These are phyloP conservation scores for Tanypteryx hageni DNA, from an alignment of 2,888 invertebrate genomes.

Conservation along the genomic window DNA sequence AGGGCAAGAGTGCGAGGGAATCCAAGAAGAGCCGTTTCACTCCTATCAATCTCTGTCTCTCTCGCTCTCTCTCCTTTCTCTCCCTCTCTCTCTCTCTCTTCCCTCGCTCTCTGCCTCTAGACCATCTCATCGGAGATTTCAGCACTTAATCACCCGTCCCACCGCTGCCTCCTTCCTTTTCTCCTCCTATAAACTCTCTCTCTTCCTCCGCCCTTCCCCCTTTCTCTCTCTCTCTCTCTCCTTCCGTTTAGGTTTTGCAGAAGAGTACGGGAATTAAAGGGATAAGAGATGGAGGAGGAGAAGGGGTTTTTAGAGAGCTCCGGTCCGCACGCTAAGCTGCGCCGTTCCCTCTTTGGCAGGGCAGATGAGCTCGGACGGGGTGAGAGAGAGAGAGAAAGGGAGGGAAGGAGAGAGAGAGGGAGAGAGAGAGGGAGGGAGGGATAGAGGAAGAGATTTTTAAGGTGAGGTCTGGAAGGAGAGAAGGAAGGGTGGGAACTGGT, in stretches of 20 bases:
- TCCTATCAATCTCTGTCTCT: neutral
- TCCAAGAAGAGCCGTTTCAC: neutral
- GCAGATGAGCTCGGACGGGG: constrained; percentile 41
- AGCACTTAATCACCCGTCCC: constrained; percentile 65
- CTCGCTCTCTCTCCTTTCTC: neutral
- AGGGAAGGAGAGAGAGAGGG: neutral
- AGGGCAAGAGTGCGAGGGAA: no score
- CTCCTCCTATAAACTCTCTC: constrained; percentile 68
- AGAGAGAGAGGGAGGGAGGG: neutral
- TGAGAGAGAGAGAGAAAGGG: neutral
- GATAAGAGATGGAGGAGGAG: constrained; percentile 60
- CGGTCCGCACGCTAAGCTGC: constrained; percentile 15
- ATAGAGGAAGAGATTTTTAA: neutral
- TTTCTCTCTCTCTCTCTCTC: constrained; percentile 35
- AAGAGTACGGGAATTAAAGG: no score
- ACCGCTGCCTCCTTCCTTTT: constrained; percentile 65
- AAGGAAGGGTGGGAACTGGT: neutral
- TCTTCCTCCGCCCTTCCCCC: constrained; percentile 60
- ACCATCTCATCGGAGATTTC: constrained; percentile 65
- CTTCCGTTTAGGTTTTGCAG: no score
- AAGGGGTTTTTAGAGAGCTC: constrained; percentile 65
- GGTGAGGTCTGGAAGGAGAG: neutral
- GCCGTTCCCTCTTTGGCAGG: constrained; percentile 61
- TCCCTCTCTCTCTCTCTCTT: neutral
- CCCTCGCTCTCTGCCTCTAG: constrained; percentile 23